Evolutionary conservation across 2,888 invertebrate species (phyloP), one percentile per base, ranked within the genome.

Genomic region (Drosophila quinaria): DNA sequence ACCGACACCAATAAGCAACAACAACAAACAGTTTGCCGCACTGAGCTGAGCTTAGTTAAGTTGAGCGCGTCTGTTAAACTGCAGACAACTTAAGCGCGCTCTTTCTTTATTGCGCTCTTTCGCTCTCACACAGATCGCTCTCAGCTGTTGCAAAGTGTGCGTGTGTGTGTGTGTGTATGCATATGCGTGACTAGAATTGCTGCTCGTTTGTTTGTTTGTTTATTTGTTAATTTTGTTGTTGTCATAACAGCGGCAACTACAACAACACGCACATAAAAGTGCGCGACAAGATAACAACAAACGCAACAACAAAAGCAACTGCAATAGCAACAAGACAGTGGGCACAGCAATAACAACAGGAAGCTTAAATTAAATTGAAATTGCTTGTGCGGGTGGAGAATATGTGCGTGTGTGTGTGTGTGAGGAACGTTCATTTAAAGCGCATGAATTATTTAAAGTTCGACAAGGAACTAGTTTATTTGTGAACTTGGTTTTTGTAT

Each of bases 101-200:
- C 22, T 50, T 15, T 11, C 33, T 1, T 37, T 37, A n/a, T 22
- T 33, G 22, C 42, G 22, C 50, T 35, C 46, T 51, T 41, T 19
- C 46, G 39, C 63, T 8, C 61, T 60, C 47, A 33, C 37, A 19
- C 33, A 22, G 44, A n/a, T 63, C 37, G 47, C 79, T 35, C 74
- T 79, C 70, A 63, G 62, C 49, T 65, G 47, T 22, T 64, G 72
- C 29, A 37, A 50, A 58, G 37, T 65, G 39, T 37, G 25, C 47
- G 10, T 47, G 41, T 56, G 25, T 41, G 10, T 46, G 37, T 49
- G 29, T 76, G 31, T 46, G 52, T 54, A 46, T 58, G 42, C 49
- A 33, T 63, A 47, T 87, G 88, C 90, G 90, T 84, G 88, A 89
- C 90, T 81, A 79, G 84, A 85, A 89, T 85, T 70, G 55, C 52